Evolutionary conservation across 2,888 invertebrate genomes (phyloP).

Genomic region (Meliscaeva auricollis): DNA sequence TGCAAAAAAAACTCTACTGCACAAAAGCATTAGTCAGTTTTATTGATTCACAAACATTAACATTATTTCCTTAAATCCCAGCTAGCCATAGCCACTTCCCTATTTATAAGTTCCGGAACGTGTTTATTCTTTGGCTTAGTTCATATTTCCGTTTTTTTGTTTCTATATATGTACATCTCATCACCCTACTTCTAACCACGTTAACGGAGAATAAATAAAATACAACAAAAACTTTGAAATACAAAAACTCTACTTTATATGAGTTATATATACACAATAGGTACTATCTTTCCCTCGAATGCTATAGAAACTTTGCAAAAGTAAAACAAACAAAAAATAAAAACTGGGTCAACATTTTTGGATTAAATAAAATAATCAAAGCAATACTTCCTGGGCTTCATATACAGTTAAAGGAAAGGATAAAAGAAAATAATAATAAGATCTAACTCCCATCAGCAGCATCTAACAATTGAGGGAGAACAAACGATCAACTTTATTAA

Average conservation of each 20-base stretch:
- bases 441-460: background rate
- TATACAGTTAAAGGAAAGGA: slow-evolving; percentile 12
- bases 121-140: slow-evolving; percentile 34
- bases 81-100: background rate
- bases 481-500: slow-evolving; percentile 11
- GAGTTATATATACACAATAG: background rate
- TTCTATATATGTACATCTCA: slow-evolving; percentile 17
- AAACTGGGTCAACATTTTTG: slow-evolving; percentile 72
- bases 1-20: background rate
- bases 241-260: background rate
- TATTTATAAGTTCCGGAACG: slow-evolving; percentile 14
- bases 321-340: slow-evolving; percentile 31
- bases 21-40: slow-evolving; percentile 8
- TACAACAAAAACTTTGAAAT: background rate
- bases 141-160: slow-evolving; percentile 30
- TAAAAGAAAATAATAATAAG: slow-evolving; percentile 14
- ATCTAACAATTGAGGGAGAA: background rate
- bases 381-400: slow-evolving; percentile 49
- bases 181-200: slow-evolving; percentile 5
- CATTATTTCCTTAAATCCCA: background rate
- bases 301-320: slow-evolving; percentile 12
- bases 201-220: background rate
- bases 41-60: slow-evolving; percentile 11
- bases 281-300: slow-evolving; percentile 28
- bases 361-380: slow-evolving; percentile 74